Evolutionary conservation across 2,888 invertebrate species (phyloP).

Genomic region (Parnassius glacialis): DNA sequence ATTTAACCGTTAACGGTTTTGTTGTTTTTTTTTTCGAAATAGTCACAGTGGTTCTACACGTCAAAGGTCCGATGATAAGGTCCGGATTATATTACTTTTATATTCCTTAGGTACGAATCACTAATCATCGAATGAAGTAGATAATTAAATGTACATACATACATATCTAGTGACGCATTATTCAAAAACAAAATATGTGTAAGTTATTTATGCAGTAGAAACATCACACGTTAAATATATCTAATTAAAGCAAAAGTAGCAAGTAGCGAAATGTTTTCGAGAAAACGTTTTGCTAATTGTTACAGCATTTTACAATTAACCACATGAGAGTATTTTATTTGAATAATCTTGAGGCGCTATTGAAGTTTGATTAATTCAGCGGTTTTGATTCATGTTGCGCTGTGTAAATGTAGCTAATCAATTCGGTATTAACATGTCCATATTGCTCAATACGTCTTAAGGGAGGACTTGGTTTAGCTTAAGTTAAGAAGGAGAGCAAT

Average conservation of each 20-base stretch:
- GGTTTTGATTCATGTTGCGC: conserved; percentile 28
- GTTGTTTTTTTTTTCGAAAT: no score
- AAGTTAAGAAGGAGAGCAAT: conserved; percentile 70
- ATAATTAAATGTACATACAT: no score
- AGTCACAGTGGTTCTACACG: no score
- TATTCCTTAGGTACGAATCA: no score
- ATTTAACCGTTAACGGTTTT: no score
- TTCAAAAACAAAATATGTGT: no score
- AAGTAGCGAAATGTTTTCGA: neutral
- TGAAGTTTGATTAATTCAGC: neutral
- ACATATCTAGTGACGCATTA: no score
- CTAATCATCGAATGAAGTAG: no score
- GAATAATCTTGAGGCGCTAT: neutral
- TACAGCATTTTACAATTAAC: neutral
- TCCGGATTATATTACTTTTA: no score
- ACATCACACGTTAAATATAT: neutral
- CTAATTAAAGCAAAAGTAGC: neutral
- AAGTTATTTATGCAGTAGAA: no score
- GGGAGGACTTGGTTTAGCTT: conserved; percentile 66
- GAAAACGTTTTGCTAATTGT: neutral
- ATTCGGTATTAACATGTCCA: conserved; percentile 67
- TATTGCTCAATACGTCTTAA: conserved; percentile 75
- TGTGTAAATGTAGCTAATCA: conserved; percentile 47
- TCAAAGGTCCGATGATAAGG: no score
- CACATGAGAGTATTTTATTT: neutral